These are phyloP conservation scores for Pterois miles DNA, from an alignment of 2,797 vertebrate genomes.

Conservation along the genomic window DNA sequence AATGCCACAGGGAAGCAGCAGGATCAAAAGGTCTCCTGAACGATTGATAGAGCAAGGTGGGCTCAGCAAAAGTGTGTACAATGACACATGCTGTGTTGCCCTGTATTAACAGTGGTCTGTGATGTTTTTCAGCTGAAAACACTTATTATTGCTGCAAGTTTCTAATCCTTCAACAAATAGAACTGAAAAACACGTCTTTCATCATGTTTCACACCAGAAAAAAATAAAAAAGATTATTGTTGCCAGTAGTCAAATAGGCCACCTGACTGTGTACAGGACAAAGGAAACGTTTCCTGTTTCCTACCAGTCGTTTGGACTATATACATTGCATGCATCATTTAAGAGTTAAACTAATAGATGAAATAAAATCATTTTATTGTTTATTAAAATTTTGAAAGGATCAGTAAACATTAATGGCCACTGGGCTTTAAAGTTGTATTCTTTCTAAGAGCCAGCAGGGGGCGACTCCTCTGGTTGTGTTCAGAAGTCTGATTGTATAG, in stretches of 20 bases:
- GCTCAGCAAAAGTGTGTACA: constrained; percentile 43
- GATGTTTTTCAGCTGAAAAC: constrained; percentile 19
- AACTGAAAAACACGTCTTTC: not conserved
- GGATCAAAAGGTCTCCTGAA: constrained; percentile 71
- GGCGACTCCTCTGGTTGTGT: not conserved
- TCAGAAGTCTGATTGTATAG: not conserved
- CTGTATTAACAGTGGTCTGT: constrained; percentile 8
- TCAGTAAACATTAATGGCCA: not conserved
- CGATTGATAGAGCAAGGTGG: constrained; percentile 61
- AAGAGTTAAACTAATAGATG: not conserved
- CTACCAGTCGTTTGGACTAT: not conserved
- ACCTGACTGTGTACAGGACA: not conserved
- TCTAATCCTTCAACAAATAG: not conserved
- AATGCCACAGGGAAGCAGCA: constrained; percentile 55
- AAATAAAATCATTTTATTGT: not conserved
- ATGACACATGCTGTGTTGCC: constrained; percentile 43
- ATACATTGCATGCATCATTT: not conserved
- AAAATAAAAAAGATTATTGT: not conserved
- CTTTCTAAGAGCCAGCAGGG: not conserved
- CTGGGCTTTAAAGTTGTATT: not conserved
- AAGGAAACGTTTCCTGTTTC: not conserved
- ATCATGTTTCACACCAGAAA: not conserved
- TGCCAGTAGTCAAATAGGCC: not conserved
- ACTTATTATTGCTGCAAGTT: not conserved
- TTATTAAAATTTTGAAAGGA: not conserved